These are phyloP conservation scores for Sesia apiformis DNA, from an alignment of 2,888 invertebrate species.

Conservation along the genomic window DNA sequence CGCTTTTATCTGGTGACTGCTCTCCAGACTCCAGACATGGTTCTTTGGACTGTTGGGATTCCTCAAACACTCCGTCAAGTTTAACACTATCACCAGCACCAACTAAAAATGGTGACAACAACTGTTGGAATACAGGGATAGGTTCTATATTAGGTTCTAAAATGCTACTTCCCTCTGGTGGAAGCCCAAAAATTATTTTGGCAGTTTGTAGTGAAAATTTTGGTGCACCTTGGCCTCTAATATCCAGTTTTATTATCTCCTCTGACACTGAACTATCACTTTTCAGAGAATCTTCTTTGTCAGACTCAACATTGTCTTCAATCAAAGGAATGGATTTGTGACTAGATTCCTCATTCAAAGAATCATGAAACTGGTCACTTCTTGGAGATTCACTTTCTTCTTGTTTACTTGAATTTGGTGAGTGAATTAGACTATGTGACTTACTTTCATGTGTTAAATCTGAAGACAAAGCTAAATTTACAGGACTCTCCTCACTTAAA, in stretches of 20 bases:
- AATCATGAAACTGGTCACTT: conserved; percentile 48
- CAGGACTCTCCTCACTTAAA: conserved; percentile 60
- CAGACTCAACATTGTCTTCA: conserved; percentile 13
- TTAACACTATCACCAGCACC: conserved; percentile 36
- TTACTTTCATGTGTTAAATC: conserved; percentile 42
- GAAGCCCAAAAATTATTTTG: conserved; percentile 63
- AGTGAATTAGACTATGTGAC: conserved; percentile 18
- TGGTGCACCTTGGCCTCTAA: conserved; percentile 54
- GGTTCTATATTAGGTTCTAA: conserved; percentile 35
- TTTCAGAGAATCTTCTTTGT: conserved; percentile 22
- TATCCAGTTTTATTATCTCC: conserved; percentile 66
- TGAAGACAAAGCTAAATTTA: conserved; percentile 45
- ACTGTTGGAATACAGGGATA: conserved; percentile 46
- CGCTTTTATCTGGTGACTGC: conserved; percentile 22
- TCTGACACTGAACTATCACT: conserved; percentile 53
- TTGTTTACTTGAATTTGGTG: conserved; percentile 8
- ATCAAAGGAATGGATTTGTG: conserved; percentile 22
- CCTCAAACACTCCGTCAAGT: conserved; percentile 33
- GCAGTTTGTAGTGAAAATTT: conserved; percentile 45
- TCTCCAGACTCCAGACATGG: too few species aligned
- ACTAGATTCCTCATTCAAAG: conserved; percentile 47
- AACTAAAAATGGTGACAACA: conserved; percentile 56
- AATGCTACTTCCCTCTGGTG: conserved; percentile 49
- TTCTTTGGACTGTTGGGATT: conserved; percentile 6
- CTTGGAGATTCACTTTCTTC: conserved; percentile 29